Base-by-base conservation (phyloP, 2,888 invertebrate species). In the Drosophila quasianomalipes region DNA sequence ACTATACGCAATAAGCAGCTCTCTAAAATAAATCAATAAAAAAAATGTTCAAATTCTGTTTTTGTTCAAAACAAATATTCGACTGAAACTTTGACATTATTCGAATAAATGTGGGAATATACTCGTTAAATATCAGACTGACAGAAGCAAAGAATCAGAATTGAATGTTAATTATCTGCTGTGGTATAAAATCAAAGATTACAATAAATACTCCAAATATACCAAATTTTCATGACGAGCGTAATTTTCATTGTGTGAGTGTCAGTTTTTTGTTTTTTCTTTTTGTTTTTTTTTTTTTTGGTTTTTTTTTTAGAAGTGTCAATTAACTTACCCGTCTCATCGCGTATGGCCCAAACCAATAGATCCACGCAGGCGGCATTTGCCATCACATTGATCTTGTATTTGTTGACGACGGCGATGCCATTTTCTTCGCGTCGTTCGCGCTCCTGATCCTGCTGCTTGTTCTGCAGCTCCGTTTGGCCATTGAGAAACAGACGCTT, bases 341-440 rank as follows among this genome's bases (percentile, higher is more conserved):
- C 99, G 1, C 97, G 97, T 81, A 99, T 98, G 1, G 99, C 98
- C 99, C 99, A 99, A 37, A 99, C 99, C 2, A 99, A 95, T 10
- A 99, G 94, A 93, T 99, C 99, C 0, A 99, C 98, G 92, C 99
- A 99, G 1, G 98, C 98, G 0, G 99, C 98, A 94, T 99, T 99
- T 0, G 98, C 98, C 96, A 98, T 98, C 0, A 99, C 98, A 91
- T 98, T 98, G 44, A 98, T 96, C 94, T 98, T 98, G 92, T 98
- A 98, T 92, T 97, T 97, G 93, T 98, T 97, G 4, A 98, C 96
- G 0, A 97, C 95, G 0, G 92, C 87, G 41, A 92, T 90, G 2
- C 96, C 96, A 93, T 97, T 97, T 70, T 95, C 96, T 90, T 97
- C 97, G 16, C 96, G 94, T 82, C 97, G 97, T 91, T 98, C 97